A percentile compares a stretch with the other conserved stretches of the same genome.
phyloP scores from a whole-genome alignment of 2,888 invertebrate genomes.

The Tetanocera ferruginea region DNA sequence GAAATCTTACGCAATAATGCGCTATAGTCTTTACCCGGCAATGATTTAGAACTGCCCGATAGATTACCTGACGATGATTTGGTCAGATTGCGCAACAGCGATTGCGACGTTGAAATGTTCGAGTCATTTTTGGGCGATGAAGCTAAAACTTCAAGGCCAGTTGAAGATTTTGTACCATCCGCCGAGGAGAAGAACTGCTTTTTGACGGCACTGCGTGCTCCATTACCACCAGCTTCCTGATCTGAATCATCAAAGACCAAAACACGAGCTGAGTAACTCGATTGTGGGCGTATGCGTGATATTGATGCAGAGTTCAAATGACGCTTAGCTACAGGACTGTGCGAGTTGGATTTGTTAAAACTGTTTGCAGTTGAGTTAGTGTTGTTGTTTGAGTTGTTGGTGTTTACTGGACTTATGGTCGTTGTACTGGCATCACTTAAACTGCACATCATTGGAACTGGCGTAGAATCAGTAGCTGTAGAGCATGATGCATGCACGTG shows the following conservation, averaged over 20 bases:
- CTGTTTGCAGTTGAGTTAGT: slow-evolving; percentile 31
- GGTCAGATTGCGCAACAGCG: slow-evolving; percentile 60
- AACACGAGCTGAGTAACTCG: slow-evolving; percentile 81
- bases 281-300: slow-evolving; percentile 71
- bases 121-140: slow-evolving; percentile 57
- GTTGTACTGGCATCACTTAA: slow-evolving; percentile 54
- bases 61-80: slow-evolving; percentile 67
- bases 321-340: slow-evolving; percentile 62
- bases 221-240: slow-evolving; percentile 67
- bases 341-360: slow-evolving; percentile 46
- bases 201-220: slow-evolving; percentile 25
- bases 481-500: slow-evolving; percentile 40
- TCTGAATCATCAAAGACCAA: slow-evolving; percentile 83
- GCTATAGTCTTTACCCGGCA: slow-evolving; percentile 64
- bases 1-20: slow-evolving; percentile 67
- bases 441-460: slow-evolving; percentile 16
- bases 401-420: slow-evolving; percentile 46
- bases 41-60: slow-evolving; percentile 65
- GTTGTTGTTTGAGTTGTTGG: slow-evolving; percentile 15
- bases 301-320: slow-evolving; percentile 56
- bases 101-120: slow-evolving; percentile 53
- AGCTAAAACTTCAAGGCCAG: slow-evolving; percentile 57
- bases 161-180: slow-evolving; percentile 45
- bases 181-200: slow-evolving; percentile 38
- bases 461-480: slow-evolving; percentile 35